Evolutionary conservation across 2,888 invertebrate genomes (phyloP), one percentile per base, ranked within the genome.

Genomic region (Phortica magna): DNA sequence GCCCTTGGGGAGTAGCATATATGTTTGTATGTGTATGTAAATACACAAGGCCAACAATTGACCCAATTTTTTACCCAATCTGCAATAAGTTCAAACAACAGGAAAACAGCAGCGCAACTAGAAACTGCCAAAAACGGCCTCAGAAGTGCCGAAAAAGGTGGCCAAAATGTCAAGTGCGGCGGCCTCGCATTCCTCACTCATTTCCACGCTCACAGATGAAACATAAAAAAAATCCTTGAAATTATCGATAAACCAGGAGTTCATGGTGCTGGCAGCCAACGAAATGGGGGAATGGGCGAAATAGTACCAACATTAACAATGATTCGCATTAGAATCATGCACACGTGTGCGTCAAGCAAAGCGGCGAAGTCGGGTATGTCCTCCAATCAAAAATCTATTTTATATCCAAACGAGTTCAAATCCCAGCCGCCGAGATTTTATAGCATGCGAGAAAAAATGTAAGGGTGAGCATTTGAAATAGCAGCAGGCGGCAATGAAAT

Each of bases 141-240:
- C 42, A 42, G 12, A 42, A 9, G 12, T n/a, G 65, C 22, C n/a
- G 7, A 4, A 12, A 3, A 67, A 14, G 4, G n/a, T 70, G 70
- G 4, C 22, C 0, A 9, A 17, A 65, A 22, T 22, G 59, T 31
- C 31, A 31, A 31, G 31, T 4, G 31, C 1, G 31, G 1, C 5
- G 31, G 3, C 5, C 31, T 31, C 31, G 31, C 31, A 31, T 31
- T 31, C 73, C 7, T 57, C 2, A n/a, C 31, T 17, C 73, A 10
- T 39, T n/a, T 22, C 68, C 76, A 77, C 79, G 79, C 77, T 72
- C 77, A 84, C 80, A 81, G 85, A 83, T 84, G 80, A 79, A 78
- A 65, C 68, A 71, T 81, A 83, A 82, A 84, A 83, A 83, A 90
- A 89, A 90, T 90, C 90, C 90, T 90, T 90, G 89, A 89, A 90